Evolutionary conservation across 2,888 invertebrate genomes (phyloP).

Genomic region (Volucella bombylans): DNA sequence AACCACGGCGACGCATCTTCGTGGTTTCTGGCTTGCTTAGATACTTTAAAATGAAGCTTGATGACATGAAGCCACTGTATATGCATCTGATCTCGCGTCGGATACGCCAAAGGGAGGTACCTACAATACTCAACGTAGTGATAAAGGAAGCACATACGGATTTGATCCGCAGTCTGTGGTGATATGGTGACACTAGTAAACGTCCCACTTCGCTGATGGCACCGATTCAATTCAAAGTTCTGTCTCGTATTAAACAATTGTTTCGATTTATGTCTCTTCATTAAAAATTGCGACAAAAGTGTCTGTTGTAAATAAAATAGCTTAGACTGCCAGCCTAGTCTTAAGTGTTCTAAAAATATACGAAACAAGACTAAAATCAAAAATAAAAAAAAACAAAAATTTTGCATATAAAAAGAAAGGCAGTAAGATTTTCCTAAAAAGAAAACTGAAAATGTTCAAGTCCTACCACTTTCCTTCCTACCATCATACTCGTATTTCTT

Average conservation of each 20-base stretch:
- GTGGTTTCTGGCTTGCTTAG: no score
- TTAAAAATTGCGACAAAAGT: slow-evolving; percentile 1
- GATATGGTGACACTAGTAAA: no score
- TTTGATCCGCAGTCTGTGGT: no score
- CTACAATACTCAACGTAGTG: no score
- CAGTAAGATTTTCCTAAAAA: background rate
- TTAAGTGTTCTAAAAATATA: slow-evolving; percentile 69
- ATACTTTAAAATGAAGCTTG: no score
- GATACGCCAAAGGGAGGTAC: no score
- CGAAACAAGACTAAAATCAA: background rate
- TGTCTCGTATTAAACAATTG: slow-evolving; percentile 21
- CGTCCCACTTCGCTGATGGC: background rate
- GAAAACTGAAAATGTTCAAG: slow-evolving; percentile 41
- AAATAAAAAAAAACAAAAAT: background rate
- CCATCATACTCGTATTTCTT: slow-evolving; percentile 9
- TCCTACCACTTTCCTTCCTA: slow-evolving; percentile 42
- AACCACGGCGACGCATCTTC: no score
- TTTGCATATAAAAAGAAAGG: slow-evolving; percentile 1
- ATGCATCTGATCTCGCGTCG: no score
- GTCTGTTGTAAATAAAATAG: slow-evolving; percentile 56
- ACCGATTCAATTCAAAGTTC: slow-evolving; percentile 11
- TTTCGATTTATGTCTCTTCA: slow-evolving; percentile 49
- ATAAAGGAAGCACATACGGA: no score
- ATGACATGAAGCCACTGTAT: no score
- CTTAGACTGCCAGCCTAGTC: slow-evolving; percentile 50